These are phyloP conservation scores for Protaetia brevitarsis DNA, from an alignment of 1,140 invertebrate species.

Conservation along the genomic window DNA sequence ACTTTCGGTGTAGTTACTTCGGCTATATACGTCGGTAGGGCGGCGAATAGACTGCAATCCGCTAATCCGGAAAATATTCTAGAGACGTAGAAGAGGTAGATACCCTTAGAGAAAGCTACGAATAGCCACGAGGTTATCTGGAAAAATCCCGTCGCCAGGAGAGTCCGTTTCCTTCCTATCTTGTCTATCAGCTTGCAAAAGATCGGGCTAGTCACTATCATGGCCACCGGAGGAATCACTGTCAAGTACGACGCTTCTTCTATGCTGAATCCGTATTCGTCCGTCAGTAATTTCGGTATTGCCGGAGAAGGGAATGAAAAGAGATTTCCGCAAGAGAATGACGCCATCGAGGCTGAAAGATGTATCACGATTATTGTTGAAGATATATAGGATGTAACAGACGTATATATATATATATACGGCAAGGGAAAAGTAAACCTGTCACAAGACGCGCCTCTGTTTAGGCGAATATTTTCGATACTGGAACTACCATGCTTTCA, in stretches of 20 bases:
- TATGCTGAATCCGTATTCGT: conserved; percentile 15
- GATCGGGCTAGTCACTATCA: conserved; percentile 28
- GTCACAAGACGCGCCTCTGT: too few species aligned
- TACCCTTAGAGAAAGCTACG: conserved; percentile 22
- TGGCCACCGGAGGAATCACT: conserved; percentile 27
- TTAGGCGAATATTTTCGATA: too few species aligned
- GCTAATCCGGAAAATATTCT: conserved; percentile 27
- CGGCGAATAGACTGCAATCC: conserved; percentile 17
- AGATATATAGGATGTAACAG: background rate
- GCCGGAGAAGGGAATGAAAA: conserved; percentile 23
- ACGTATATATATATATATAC: background rate
- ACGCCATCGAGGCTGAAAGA: background rate
- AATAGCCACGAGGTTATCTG: conserved; percentile 28
- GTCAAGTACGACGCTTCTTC: conserved; percentile 30
- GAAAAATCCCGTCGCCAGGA: conserved; percentile 24
- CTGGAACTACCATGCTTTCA: too few species aligned
- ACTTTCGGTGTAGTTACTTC: conserved; percentile 31
- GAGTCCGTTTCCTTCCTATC: conserved; percentile 37
- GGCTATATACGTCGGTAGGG: conserved; percentile 25
- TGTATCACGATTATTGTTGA: background rate
- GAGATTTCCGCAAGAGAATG: background rate
- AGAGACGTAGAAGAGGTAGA: conserved; percentile 42
- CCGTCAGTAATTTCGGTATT: background rate
- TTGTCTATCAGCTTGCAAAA: conserved; percentile 27
- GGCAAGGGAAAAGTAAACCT: background rate